Conservation (phyloP, 2,113 vertebrate species). For the Phodopus roborovskii region DNA sequence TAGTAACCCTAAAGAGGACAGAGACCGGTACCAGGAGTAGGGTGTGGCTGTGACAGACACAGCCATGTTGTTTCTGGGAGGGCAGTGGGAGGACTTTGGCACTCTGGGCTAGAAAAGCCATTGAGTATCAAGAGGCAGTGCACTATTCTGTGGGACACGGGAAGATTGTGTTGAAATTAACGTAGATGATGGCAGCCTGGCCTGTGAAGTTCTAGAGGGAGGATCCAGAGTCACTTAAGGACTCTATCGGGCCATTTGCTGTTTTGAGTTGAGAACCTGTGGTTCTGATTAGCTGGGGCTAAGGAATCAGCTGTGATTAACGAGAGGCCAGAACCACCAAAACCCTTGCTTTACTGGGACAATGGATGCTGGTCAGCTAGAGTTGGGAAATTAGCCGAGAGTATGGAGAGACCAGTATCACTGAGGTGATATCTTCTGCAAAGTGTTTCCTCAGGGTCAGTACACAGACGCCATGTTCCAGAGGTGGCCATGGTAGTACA, state of each 20-base stretch:
- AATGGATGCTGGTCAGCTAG: background rate
- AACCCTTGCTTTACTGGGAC: no score
- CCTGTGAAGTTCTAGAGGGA: background rate
- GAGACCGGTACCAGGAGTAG: background rate
- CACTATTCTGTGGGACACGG: background rate
- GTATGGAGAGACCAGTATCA: background rate
- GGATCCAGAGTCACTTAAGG: background rate
- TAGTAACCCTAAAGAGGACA: background rate
- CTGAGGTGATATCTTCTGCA: background rate
- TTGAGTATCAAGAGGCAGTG: background rate
- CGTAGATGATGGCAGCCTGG: background rate
- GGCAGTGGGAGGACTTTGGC: background rate
- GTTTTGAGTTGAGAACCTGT: background rate
- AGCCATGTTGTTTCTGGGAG: background rate
- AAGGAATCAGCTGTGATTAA: background rate
- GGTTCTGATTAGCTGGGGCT: background rate
- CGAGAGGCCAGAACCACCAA: background rate
- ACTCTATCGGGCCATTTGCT: background rate
- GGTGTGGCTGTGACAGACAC: background rate
- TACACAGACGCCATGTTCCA: no score
- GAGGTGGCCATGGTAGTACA: no score
- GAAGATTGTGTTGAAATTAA: background rate
- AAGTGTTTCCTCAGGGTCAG: background rate
- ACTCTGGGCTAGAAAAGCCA: background rate
- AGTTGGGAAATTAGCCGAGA: background rate